Conservation (phyloP, 2,888 invertebrate genomes). For the Notocelia uddmanniana region DNA sequence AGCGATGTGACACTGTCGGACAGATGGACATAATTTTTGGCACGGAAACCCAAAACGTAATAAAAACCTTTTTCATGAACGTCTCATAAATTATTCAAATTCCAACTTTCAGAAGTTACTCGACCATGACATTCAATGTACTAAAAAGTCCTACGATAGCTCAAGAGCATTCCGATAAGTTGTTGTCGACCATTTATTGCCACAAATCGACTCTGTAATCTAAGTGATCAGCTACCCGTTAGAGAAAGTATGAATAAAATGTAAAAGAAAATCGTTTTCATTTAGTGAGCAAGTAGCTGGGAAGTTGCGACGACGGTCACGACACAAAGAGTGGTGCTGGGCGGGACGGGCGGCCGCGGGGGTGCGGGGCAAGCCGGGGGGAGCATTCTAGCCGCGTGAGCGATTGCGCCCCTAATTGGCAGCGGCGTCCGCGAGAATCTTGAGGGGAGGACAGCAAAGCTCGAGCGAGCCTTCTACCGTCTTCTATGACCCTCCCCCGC, state of each 20-base stretch:
- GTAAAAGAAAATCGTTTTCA: conserved; percentile 76
- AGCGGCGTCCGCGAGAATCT: conserved; percentile 86
- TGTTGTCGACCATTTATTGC: conserved; percentile 5
- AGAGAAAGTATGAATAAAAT: conserved; percentile 16
- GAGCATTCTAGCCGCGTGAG: conserved; percentile 79
- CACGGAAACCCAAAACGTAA: neutral
- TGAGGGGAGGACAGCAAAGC: conserved; percentile 83
- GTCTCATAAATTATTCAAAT: conserved; percentile 20
- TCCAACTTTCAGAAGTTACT: conserved; percentile 21
- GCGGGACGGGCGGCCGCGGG: conserved; percentile 54
- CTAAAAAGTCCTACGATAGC: conserved; percentile 11
- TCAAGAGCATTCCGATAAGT: conserved; percentile 14
- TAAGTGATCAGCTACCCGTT: conserved; percentile 22
- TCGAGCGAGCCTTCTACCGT: conserved; percentile 76
- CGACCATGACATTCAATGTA: conserved; percentile 26
- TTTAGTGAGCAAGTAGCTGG: conserved; percentile 76
- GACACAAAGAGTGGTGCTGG: conserved; percentile 75
- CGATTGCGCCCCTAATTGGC: conserved; percentile 86
- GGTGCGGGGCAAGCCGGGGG: conserved; percentile 58
- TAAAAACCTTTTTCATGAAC: neutral
- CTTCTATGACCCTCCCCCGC: conserved; percentile 56
- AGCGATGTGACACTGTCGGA: too few species aligned
- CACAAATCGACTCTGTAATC: conserved; percentile 3
- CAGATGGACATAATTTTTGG: neutral
- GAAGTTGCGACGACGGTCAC: conserved; percentile 70